phyloP scores from a whole-genome alignment of 2,113 vertebrate species.

The Ictalurus punctatus region DNA sequence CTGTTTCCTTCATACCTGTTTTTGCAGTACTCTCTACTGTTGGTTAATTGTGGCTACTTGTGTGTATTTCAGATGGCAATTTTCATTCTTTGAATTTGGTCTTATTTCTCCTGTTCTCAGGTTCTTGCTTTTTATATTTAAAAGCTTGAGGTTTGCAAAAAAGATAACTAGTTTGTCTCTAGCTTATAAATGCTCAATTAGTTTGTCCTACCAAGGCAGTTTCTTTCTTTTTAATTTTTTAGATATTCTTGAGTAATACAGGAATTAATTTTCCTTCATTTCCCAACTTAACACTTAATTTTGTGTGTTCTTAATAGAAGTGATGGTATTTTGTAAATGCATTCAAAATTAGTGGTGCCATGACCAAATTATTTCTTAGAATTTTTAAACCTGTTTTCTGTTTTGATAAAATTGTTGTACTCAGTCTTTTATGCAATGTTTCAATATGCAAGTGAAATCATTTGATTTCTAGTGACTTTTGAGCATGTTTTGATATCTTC shows the following conservation, averaged over 20 bases:
- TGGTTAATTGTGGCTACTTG: too few relatives aligned
- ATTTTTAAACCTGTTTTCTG: too few relatives aligned
- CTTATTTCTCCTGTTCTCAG: neutral
- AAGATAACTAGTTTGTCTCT: neutral
- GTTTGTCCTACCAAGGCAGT: neutral
- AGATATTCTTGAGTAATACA: neutral
- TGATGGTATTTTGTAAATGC: neutral
- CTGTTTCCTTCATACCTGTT: neutral
- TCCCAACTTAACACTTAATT: too few relatives aligned
- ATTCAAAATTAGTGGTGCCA: neutral
- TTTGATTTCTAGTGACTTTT: neutral
- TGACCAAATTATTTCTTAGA: neutral
- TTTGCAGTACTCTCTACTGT: too few relatives aligned
- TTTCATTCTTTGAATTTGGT: neutral
- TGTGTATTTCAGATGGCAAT: too few relatives aligned
- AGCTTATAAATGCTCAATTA: neutral
- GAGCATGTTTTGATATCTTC: neutral
- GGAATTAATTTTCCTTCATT: too few relatives aligned
- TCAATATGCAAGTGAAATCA: neutral
- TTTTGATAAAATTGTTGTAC: neutral
- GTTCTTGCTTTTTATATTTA: too few relatives aligned
- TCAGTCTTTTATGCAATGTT: neutral
- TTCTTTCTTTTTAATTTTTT: neutral
- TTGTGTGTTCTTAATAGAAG: too few relatives aligned
- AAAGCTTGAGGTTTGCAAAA: too few relatives aligned